phyloP scores from a whole-genome alignment of 2,888 invertebrate species.

The Trisateles emortualis region DNA sequence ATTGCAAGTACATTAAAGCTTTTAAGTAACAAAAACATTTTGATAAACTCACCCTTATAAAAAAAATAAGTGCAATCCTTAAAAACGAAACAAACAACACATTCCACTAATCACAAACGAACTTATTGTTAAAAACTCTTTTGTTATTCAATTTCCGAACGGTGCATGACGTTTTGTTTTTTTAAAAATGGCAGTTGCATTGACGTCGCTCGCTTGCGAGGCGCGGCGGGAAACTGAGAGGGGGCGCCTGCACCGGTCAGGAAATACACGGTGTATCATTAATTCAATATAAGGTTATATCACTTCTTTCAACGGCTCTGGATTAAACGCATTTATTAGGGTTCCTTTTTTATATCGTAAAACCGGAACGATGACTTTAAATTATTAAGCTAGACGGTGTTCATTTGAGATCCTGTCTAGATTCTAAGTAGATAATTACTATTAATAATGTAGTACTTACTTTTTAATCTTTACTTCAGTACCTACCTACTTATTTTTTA shows the following conservation, averaged over 20 bases:
- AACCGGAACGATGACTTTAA: too few relatives aligned
- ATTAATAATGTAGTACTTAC: too few relatives aligned
- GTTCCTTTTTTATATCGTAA: not conserved
- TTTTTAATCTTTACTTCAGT: too few relatives aligned
- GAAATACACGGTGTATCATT: constrained; percentile 41
- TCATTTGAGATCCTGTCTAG: too few relatives aligned
- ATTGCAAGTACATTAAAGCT: too few relatives aligned
- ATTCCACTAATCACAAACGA: constrained; percentile 15
- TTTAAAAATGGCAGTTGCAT: constrained; percentile 51
- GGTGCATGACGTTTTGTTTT: constrained; percentile 35
- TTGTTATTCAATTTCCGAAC: constrained; percentile 28
- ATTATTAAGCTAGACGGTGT: too few relatives aligned
- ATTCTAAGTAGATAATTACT: too few relatives aligned
- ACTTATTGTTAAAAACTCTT: constrained; percentile 16
- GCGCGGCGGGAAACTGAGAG: constrained; percentile 68
- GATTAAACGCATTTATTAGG: constrained; percentile 6
- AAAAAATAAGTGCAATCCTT: constrained; percentile 16
- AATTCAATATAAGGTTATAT: constrained; percentile 34
- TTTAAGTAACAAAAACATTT: not conserved
- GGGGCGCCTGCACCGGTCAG: constrained; percentile 36
- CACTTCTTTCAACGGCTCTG: constrained; percentile 36
- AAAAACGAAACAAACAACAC: constrained; percentile 4
- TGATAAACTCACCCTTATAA: constrained; percentile 9
- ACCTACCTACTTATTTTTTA: too few relatives aligned
- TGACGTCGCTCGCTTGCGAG: constrained; percentile 67